Percentiles rank a stretch among this genome's conserved stretches.
phyloP scores from a whole-genome alignment of 2,113 vertebrate species.

The Apeltes quadracus region DNA sequence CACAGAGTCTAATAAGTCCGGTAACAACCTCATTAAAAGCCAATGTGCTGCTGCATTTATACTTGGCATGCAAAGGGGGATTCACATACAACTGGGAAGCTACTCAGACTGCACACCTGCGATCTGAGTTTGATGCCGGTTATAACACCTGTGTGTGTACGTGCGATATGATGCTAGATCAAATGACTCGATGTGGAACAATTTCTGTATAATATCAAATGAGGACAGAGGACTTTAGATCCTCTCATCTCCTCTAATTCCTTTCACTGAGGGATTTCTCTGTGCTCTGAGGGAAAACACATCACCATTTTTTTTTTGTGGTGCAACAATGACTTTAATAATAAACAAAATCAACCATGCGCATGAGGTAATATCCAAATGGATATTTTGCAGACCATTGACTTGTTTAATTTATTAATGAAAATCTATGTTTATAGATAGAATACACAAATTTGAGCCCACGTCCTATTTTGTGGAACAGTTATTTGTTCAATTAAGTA shows the following conservation, averaged over 20 bases:
- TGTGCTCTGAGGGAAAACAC: not conserved
- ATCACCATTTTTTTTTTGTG: conserved; percentile 31
- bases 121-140: conserved; percentile 7
- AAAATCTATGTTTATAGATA: conserved; percentile 53
- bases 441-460: conserved; percentile 26
- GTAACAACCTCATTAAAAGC: conserved; percentile 23
- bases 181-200: not conserved
- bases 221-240: conserved; percentile 12
- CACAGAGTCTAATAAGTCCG: conserved; percentile 31
- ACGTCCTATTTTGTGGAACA: conserved; percentile 8
- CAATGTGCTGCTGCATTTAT: not conserved
- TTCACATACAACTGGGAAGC: not conserved
- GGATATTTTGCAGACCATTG: conserved; percentile 50
- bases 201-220: conserved; percentile 19
- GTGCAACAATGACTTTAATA: conserved; percentile 39
- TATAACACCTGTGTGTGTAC: not conserved
- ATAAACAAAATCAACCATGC: conserved; percentile 46
- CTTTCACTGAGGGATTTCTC: conserved; percentile 20
- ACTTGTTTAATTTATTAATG: conserved; percentile 52
- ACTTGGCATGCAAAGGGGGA: not conserved
- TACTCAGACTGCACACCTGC: not conserved
- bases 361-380: conserved; percentile 55
- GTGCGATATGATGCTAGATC: not conserved
- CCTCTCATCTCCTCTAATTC: conserved; percentile 19
- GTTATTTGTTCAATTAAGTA: conserved; percentile 38